A percentile compares a stretch with the other conserved stretches of the same genome.
These are phyloP conservation scores for Papilio dardanus DNA, from an alignment of 1,140 invertebrate genomes.

Conservation along the genomic window DNA sequence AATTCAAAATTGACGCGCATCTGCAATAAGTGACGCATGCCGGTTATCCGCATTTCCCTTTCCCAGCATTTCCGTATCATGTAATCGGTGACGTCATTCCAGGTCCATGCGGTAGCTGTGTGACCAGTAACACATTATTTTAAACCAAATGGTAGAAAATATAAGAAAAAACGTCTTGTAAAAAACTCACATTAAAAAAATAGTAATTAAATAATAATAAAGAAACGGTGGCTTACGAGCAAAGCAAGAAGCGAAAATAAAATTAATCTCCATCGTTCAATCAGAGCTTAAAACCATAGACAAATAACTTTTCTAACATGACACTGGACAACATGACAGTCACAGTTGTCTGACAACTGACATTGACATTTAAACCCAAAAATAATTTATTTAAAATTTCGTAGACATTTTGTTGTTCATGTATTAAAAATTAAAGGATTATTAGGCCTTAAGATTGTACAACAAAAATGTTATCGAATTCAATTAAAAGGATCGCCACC, in stretches of 20 bases:
- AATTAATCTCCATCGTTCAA: not conserved
- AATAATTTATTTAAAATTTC: not conserved
- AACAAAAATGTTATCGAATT: constrained; percentile 47
- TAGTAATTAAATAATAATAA: too few relatives aligned
- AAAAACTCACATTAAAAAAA: too few relatives aligned
- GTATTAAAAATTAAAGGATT: not conserved
- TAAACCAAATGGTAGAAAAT: not conserved
- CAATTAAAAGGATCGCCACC: not conserved
- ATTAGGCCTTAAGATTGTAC: not conserved
- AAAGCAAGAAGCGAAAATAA: not conserved
- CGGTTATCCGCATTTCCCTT: constrained; percentile 36
- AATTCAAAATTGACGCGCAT: constrained; percentile 66
- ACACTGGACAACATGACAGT: too few relatives aligned
- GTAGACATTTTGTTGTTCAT: not conserved
- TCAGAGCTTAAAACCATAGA: not conserved
- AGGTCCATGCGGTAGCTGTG: not conserved
- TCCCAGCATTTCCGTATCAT: not conserved
- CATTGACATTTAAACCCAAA: not conserved
- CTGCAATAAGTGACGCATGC: constrained; percentile 59
- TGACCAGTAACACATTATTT: not conserved
- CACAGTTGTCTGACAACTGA: not conserved
- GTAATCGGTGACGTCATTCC: constrained; percentile 40
- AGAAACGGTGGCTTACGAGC: not conserved
- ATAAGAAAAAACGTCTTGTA: not conserved
- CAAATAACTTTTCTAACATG: not conserved